These are phyloP conservation scores for Melanaphis sacchari DNA, from an alignment of 1,140 invertebrate species.

Conservation along the genomic window DNA sequence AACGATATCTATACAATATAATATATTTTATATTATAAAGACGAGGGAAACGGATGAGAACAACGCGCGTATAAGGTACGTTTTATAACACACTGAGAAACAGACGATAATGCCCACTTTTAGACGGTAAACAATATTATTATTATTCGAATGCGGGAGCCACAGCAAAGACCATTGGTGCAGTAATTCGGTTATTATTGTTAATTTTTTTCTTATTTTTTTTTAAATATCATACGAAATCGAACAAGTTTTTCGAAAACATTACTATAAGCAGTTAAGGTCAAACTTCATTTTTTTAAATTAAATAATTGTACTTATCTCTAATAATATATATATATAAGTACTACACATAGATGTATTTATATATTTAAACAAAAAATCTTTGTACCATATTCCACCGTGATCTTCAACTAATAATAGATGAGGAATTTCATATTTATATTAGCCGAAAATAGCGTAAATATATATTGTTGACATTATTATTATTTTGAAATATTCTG, in stretches of 20 bases:
- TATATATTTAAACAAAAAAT: no score
- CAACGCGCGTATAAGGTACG: background rate
- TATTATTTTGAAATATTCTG: background rate
- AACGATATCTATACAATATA: slow-evolving; percentile 53
- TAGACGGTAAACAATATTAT: slow-evolving; percentile 30
- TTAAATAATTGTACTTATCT: background rate
- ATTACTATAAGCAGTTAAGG: background rate
- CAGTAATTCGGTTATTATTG: background rate
- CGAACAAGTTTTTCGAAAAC: slow-evolving; percentile 5
- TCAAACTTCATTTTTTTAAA: background rate
- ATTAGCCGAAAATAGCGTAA: no score
- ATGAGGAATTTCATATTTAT: no score
- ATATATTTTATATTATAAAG: slow-evolving; percentile 32
- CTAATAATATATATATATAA: no score
- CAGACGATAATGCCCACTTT: slow-evolving; percentile 43
- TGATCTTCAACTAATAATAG: no score
- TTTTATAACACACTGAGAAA: background rate
- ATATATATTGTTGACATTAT: background rate
- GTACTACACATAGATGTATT: no score
- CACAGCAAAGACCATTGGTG: background rate
- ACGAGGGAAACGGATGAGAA: slow-evolving; percentile 46
- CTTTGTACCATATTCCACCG: no score
- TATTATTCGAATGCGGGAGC: background rate
- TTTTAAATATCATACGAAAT: background rate
- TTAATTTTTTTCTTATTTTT: background rate